Percentiles rank a stretch among this genome's conserved stretches.
Evolutionary conservation across 1,140 invertebrate genomes (phyloP).

Genomic region (Andrena cerasifolii): DNA sequence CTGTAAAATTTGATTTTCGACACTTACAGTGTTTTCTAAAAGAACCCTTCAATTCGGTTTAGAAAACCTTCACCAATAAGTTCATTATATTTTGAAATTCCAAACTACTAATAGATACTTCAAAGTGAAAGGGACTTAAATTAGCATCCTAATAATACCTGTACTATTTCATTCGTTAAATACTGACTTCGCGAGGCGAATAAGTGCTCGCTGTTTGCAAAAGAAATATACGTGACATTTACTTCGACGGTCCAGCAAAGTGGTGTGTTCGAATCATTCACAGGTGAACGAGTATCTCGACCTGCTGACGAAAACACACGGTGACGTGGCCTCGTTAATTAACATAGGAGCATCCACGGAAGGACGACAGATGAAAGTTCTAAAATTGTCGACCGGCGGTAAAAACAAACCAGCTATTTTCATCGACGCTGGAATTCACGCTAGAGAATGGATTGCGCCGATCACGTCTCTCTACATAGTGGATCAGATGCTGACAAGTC

Average conservation of each 20-base stretch:
- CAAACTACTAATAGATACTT: too few relatives aligned
- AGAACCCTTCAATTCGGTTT: too few relatives aligned
- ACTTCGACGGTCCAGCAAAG: neutral
- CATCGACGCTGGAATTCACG: slow-evolving; percentile 85
- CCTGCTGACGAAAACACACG: neutral
- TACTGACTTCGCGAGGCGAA: too few relatives aligned
- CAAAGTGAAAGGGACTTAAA: too few relatives aligned
- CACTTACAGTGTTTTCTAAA: too few relatives aligned
- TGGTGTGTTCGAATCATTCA: neutral
- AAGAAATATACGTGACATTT: too few relatives aligned
- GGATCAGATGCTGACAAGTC: slow-evolving; percentile 82
- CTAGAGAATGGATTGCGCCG: slow-evolving; percentile 86
- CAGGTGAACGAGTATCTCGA: slow-evolving; percentile 43
- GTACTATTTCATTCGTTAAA: too few relatives aligned
- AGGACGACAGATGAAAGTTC: slow-evolving; percentile 73
- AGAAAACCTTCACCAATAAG: too few relatives aligned
- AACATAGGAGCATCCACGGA: slow-evolving; percentile 76
- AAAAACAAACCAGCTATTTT: slow-evolving; percentile 72
- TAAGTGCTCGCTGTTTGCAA: too few relatives aligned
- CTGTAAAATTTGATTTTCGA: too few relatives aligned
- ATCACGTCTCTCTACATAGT: slow-evolving; percentile 85
- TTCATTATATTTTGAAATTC: too few relatives aligned
- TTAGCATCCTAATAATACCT: too few relatives aligned
- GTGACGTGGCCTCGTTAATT: slow-evolving; percentile 69
- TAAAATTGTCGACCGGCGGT: slow-evolving; percentile 73